Conservation (phyloP, 1,140 invertebrate genomes). For the Belonocnema kinseyi region DNA sequence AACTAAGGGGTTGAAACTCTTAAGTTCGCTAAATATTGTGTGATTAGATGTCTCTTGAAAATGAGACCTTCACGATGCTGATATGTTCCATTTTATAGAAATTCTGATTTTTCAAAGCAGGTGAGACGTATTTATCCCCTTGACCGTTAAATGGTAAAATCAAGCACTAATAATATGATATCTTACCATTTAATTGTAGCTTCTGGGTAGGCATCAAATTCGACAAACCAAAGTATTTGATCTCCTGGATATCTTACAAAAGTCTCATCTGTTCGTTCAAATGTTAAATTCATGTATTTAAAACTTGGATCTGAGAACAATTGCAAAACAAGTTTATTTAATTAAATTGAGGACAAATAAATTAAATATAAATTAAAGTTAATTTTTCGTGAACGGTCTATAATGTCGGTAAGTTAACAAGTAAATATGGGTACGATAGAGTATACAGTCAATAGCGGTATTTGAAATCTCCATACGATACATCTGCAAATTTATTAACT, state of each 20-base stretch:
- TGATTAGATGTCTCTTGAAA: no score
- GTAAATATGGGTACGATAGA: no score
- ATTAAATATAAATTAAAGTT: neutral
- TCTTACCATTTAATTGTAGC: neutral
- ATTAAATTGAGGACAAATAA: neutral
- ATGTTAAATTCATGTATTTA: neutral
- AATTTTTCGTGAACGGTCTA: no score
- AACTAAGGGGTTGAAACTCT: no score
- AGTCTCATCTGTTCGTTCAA: neutral
- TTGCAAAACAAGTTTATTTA: neutral
- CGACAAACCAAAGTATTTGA: constrained; percentile 10
- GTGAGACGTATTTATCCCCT: neutral
- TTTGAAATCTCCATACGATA: no score
- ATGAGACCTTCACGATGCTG: no score
- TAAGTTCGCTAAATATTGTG: no score
- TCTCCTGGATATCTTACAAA: neutral
- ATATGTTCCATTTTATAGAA: no score
- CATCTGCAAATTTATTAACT: no score
- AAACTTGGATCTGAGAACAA: neutral
- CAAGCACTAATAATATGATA: neutral
- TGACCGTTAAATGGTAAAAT: neutral
- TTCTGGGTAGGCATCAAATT: constrained; percentile 4
- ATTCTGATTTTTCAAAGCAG: no score
- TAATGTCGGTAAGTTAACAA: no score
- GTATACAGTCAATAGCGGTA: no score